Evolutionary conservation across 1,140 invertebrate genomes (phyloP).

Genomic region (Cherax quadricarinatus): DNA sequence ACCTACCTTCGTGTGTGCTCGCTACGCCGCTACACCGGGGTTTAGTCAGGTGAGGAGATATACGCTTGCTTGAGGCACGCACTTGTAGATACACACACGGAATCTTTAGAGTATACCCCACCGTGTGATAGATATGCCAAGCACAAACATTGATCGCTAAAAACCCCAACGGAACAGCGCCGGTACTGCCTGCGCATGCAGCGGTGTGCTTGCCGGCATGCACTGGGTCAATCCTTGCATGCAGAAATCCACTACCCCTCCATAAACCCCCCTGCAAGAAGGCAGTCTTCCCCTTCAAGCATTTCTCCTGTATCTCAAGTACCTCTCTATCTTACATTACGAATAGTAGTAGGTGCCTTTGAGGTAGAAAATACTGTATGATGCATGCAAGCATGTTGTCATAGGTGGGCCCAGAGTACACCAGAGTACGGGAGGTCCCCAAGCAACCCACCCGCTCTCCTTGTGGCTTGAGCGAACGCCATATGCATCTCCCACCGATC

Average conservation of each 20-base stretch:
- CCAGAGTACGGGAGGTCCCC: conserved; percentile 38
- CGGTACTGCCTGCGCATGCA: conserved; percentile 65
- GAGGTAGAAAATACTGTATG: background rate
- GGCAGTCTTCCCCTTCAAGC: conserved; percentile 31
- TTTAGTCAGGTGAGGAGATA: conserved; percentile 22
- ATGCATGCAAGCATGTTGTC: conserved; percentile 44
- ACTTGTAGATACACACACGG: conserved; percentile 23
- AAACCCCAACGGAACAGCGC: conserved; percentile 51
- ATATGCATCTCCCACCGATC: conserved; percentile 54
- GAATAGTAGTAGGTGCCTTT: background rate
- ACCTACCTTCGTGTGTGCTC: conserved; percentile 42
- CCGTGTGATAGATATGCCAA: conserved; percentile 56
- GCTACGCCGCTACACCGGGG: conserved; percentile 6
- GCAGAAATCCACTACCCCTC: conserved; percentile 67
- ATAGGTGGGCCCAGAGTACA: background rate
- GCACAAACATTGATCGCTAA: conserved; percentile 52
- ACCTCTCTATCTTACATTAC: background rate
- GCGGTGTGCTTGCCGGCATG: conserved; percentile 67
- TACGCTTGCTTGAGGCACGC: conserved; percentile 42
- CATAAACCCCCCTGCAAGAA: conserved; percentile 40
- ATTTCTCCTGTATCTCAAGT: background rate
- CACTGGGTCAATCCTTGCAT: conserved; percentile 68
- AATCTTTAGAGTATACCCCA: conserved; percentile 9
- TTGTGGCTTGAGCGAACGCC: conserved; percentile 57
- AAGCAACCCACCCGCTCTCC: conserved; percentile 62